phyloP scores from a whole-genome alignment of 2,888 invertebrate species.

The Zonitis immaculata region DNA sequence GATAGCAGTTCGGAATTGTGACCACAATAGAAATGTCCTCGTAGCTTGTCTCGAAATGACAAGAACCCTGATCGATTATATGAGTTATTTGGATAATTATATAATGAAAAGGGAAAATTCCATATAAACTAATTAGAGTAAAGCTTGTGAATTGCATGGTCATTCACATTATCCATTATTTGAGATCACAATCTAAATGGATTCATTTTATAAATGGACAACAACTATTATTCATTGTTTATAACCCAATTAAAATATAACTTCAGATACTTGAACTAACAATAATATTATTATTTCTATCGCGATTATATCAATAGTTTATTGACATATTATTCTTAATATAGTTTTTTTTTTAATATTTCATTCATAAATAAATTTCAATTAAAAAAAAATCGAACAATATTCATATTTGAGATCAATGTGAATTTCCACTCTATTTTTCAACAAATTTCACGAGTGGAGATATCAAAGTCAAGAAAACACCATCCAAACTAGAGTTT shows the following conservation, averaged over 20 bases:
- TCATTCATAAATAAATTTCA: no score
- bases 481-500: constrained; percentile 25
- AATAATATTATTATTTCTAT: no score
- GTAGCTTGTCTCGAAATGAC: no score
- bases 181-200: neutral
- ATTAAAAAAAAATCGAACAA: no score
- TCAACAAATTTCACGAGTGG: constrained; percentile 17
- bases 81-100: no score
- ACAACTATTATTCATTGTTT: neutral
- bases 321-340: no score
- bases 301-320: no score
- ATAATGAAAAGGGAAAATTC: neutral
- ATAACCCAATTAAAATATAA: neutral
- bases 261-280: neutral
- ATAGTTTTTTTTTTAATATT: no score
- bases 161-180: neutral
- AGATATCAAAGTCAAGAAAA: constrained; percentile 25
- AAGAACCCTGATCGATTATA: no score
- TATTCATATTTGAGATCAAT: neutral
- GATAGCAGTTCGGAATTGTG: no score
- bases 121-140: neutral
- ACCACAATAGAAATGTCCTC: no score
- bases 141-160: neutral
- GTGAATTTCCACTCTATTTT: neutral
- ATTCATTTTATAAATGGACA: neutral